Evolutionary conservation across 2,888 invertebrate species (phyloP).

Genomic region (Vanessa cardui): DNA sequence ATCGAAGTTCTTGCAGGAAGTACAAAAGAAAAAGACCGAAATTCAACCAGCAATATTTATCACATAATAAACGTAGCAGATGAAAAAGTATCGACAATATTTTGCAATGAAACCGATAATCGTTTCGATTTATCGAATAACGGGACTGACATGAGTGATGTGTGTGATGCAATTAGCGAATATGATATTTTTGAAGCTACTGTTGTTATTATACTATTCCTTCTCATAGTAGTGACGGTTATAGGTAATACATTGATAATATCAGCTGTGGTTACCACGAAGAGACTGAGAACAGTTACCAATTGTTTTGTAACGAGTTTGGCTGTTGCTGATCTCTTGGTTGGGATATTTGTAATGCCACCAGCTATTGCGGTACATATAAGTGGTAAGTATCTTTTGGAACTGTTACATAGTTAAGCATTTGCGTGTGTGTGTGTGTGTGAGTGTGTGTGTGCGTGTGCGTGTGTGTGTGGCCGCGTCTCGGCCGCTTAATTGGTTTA

Average conservation of each 20-base stretch:
- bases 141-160: constrained; percentile 40
- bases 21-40: constrained; percentile 59
- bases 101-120: constrained; percentile 24
- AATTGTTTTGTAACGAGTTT: constrained; percentile 98
- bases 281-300: constrained; percentile 94
- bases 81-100: constrained; percentile 38
- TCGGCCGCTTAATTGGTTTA: too few relatives aligned
- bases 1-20: constrained; percentile 62
- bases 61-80: constrained; percentile 52
- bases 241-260: constrained; percentile 96
- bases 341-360: constrained; percentile 97
- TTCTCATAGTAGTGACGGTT: constrained; percentile 88
- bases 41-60: constrained; percentile 58
- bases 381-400: constrained; percentile 84
- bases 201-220: constrained; percentile 84
- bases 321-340: constrained; percentile 95
- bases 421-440: too few relatives aligned
- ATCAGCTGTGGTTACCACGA: constrained; percentile 92
- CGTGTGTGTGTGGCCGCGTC: too few relatives aligned
- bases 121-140: constrained; percentile 44
- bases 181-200: constrained; percentile 81
- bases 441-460: too few relatives aligned
- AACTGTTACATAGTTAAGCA: too few relatives aligned
- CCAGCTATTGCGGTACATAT: constrained; percentile 95
- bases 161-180: constrained; percentile 46